A percentile compares a stretch with the other conserved stretches of the same genome.
Evolutionary conservation across 1,140 invertebrate species (phyloP).

Genomic region (Lepidurus arcticus): DNA sequence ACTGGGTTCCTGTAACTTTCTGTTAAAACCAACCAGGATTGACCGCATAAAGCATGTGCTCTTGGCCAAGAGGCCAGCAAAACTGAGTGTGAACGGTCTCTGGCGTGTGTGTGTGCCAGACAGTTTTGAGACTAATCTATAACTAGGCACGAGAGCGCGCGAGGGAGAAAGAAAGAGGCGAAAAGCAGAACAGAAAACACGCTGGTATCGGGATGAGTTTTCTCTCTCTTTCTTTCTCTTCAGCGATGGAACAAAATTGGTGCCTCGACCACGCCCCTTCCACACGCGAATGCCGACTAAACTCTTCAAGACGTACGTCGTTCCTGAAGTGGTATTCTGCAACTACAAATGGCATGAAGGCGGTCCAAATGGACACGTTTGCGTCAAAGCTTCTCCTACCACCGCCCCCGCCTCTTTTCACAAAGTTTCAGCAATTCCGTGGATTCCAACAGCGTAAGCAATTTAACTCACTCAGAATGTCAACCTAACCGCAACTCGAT

Average conservation of each 20-base stretch:
- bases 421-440: too few species aligned
- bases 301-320: not conserved
- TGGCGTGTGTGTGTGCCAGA: not conserved
- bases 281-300: not conserved
- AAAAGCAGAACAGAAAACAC: not conserved
- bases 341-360: not conserved
- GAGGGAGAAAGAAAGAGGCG: not conserved
- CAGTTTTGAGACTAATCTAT: not conserved
- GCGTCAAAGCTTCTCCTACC: too few species aligned
- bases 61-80: not conserved
- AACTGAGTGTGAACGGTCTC: constrained; percentile 21
- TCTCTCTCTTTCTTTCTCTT: not conserved
- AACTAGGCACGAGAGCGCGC: constrained; percentile 5
- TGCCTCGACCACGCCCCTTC: not conserved
- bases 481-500: too few species aligned
- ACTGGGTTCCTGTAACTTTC: not conserved
- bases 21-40: not conserved
- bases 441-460: too few species aligned
- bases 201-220: not conserved
- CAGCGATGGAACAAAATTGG: not conserved
- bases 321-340: not conserved
- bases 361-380: not conserved
- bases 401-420: too few species aligned
- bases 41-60: constrained; percentile 8
- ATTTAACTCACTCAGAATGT: too few species aligned